Conservation (phyloP, 2,888 invertebrate species). For the Phytoseiulus persimilis region DNA sequence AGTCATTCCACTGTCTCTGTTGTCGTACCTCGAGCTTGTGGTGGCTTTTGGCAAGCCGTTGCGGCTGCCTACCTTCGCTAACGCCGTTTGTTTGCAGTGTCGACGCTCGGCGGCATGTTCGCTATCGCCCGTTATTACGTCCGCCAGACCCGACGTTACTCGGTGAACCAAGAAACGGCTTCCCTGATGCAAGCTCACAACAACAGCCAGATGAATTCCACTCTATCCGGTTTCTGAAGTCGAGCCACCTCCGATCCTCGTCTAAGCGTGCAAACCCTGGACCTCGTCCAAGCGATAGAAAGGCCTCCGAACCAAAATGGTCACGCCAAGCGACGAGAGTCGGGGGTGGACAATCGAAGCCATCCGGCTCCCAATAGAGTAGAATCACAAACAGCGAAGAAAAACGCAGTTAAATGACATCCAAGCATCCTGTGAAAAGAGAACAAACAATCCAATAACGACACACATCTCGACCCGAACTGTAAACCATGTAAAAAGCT, state of each 20-base stretch:
- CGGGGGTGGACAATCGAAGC: neutral
- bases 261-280: conserved; percentile 36
- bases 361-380: neutral
- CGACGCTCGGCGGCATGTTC: conserved; percentile 34
- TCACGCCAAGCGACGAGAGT: conserved; percentile 5
- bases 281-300: conserved; percentile 21
- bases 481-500: neutral
- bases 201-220: conserved; percentile 39
- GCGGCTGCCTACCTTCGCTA: neutral
- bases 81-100: neutral
- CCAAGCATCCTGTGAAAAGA: neutral
- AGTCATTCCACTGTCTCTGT: neutral
- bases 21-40: neutral
- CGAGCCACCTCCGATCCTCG: conserved; percentile 34
- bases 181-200: conserved; percentile 36
- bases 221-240: conserved; percentile 37
- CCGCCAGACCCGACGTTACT: conserved; percentile 26
- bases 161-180: conserved; percentile 29
- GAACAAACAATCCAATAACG: neutral
- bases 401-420: neutral
- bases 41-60: too few species aligned
- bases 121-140: conserved; percentile 32
- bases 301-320: neutral
- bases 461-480: neutral
- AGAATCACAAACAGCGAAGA: neutral